Base-by-base conservation (phyloP, 2,113 vertebrate species). In the Sebastes fasciatus region DNA sequence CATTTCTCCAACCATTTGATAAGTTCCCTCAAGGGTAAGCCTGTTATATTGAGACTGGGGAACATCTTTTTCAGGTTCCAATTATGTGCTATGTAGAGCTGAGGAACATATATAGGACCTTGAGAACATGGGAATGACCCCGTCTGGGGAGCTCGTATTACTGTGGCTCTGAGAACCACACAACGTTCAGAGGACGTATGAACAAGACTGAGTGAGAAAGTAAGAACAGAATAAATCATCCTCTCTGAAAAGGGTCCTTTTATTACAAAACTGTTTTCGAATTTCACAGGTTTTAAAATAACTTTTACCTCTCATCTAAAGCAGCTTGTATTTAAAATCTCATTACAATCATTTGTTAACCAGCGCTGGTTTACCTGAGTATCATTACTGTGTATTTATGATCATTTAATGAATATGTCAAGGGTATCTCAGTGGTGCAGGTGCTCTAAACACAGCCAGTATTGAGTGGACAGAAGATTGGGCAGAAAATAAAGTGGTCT, bases 311-410 rank as follows among this genome's bases (percentile, higher is more conserved):
- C 34, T 72, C 17, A 62, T 19, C 48, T 46, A 16, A 77, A 74
- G 43, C 61, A 40, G 48, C 14, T 12, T 43, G 43, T 19, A 10
- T 14, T 86, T 63, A 43, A 76, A 77, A 46, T 1, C 66, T 79
- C 19, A 23, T 66, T 62, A 52, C 9, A 40, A 3, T 60, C 52
- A 58, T 61, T 63, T 19, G 12, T 5, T 48, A 55, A 34, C 10
- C 52, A 42, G 6, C 2, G 13, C 55, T 2, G n/a, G 11, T 64
- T 82, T 57, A 57, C 51, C n/a, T 45, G 67, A 86, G 3, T 21
- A 76, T 67, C n/a, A 1, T 76, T 66, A 13, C 34, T 67, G 48
- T 79, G 80, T 88, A 82, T 90, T 88, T 75, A 79, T 64, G 62
- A 67, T 4, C 8, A 5, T 62, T 80, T 77, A 68, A 83, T 83